These are phyloP conservation scores for Phenganax stokvisi DNA, from an alignment of 92 coral and sea anemone species.

Conservation along the genomic window DNA sequence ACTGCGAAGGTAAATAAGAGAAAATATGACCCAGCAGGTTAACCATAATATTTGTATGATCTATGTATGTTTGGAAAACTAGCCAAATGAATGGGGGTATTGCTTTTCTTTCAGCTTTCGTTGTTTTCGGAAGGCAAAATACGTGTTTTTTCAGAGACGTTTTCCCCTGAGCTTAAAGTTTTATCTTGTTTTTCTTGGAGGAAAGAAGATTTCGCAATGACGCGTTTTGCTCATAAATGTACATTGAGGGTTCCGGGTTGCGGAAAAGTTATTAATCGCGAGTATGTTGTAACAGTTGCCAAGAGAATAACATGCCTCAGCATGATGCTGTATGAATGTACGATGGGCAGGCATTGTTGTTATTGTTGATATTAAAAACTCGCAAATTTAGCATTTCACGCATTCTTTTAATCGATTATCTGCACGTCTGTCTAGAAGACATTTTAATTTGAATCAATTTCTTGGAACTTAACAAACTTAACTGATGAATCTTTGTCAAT, in stretches of 20 bases:
- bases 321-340: slow-evolving; percentile 28
- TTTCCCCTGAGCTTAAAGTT: slow-evolving; percentile 18
- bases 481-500: neutral
- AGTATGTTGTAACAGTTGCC: slow-evolving; percentile 29
- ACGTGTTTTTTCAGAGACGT: slow-evolving; percentile 16
- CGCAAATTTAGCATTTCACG: slow-evolving; percentile 18
- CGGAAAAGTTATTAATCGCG: slow-evolving; percentile 34
- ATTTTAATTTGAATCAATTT: neutral
- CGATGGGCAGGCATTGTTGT: slow-evolving; percentile 36
- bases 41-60: slow-evolving; percentile 44
- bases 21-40: slow-evolving; percentile 36
- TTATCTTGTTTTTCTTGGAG: slow-evolving; percentile 29
- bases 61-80: slow-evolving; percentile 41
- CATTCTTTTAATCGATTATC: slow-evolving; percentile 30
- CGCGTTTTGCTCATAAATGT: neutral
- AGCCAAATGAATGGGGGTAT: slow-evolving; percentile 42
- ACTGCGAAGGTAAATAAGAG: slow-evolving; percentile 40
- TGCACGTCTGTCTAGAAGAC: neutral
- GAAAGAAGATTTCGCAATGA: neutral
- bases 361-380: slow-evolving; percentile 37
- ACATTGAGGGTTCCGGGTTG: slow-evolving; percentile 3
- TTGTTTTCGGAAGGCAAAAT: slow-evolving; percentile 35
- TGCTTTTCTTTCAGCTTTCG: slow-evolving; percentile 41
- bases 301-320: slow-evolving; percentile 30
- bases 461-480: neutral